A percentile compares a stretch with the other conserved stretches of the same genome.
Evolutionary conservation across 2,113 vertebrate genomes (phyloP).

Genomic region (Anser brachyrhynchus): DNA sequence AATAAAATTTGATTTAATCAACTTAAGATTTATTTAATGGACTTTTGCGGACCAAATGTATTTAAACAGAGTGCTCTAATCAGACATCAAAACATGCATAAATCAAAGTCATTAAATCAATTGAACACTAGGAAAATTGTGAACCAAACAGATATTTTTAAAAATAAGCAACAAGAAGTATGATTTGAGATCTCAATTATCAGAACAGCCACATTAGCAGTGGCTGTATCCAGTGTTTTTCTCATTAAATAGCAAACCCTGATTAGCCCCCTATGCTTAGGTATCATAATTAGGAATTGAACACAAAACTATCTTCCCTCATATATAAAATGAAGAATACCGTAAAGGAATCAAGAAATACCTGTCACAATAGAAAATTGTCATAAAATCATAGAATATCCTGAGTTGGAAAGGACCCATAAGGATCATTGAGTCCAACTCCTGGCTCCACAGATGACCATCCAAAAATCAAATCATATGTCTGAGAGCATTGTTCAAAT

Average conservation of each 20-base stretch:
- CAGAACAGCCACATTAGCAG: background rate
- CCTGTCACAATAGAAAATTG: background rate
- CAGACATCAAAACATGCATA: constrained; percentile 51
- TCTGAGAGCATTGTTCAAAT: too few relatives aligned
- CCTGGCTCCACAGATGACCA: too few relatives aligned
- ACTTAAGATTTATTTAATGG: constrained; percentile 55
- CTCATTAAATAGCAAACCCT: background rate
- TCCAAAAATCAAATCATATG: too few relatives aligned
- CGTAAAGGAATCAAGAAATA: background rate
- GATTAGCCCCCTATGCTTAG: background rate
- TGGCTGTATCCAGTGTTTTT: background rate
- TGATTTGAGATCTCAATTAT: constrained; percentile 8
- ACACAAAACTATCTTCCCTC: background rate
- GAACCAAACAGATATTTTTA: background rate
- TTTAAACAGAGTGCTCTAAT: constrained; percentile 48
- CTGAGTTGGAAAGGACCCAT: too few relatives aligned
- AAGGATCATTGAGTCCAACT: too few relatives aligned
- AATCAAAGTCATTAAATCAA: constrained; percentile 60
- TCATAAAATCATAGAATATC: too few relatives aligned
- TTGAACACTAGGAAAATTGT: constrained; percentile 18
- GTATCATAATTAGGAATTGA: background rate
- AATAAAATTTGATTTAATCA: constrained; percentile 63
- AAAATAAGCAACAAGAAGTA: background rate
- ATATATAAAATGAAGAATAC: background rate
- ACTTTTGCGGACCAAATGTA: constrained; percentile 35